Evolutionary conservation across 1,140 invertebrate species (phyloP).

Genomic region (Drosophila pachea): DNA sequence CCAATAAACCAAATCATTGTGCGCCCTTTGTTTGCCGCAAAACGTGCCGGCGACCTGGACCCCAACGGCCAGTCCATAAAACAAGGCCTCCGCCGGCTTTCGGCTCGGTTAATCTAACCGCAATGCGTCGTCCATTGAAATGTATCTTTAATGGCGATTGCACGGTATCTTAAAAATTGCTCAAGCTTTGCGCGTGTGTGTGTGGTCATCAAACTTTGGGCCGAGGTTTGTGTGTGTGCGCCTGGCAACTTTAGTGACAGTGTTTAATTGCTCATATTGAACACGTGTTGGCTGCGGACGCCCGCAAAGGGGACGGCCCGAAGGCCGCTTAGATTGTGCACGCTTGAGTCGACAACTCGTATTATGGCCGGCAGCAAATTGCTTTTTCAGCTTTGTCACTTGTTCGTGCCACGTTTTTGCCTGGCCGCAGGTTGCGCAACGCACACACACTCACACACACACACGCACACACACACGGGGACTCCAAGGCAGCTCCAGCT

Average conservation of each 20-base stretch:
- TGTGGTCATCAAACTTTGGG: slow-evolving; percentile 18
- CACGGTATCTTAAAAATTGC: slow-evolving; percentile 41
- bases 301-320: slow-evolving; percentile 3
- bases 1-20: slow-evolving; percentile 73
- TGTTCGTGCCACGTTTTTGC: slow-evolving; percentile 63
- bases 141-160: slow-evolving; percentile 73
- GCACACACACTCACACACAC: slow-evolving; percentile 16
- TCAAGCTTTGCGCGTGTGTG: background rate
- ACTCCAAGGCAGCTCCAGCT: slow-evolving; percentile 3
- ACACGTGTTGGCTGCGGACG: slow-evolving; percentile 68
- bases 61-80: slow-evolving; percentile 47
- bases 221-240: slow-evolving; percentile 52
- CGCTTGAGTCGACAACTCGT: slow-evolving; percentile 45
- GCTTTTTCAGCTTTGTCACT: slow-evolving; percentile 77
- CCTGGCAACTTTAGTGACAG: slow-evolving; percentile 66
- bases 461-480: background rate
- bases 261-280: slow-evolving; percentile 77
- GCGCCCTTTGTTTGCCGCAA: slow-evolving; percentile 45
- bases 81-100: slow-evolving; percentile 24
- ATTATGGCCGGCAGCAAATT: slow-evolving; percentile 70
- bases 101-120: slow-evolving; percentile 49
- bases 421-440: slow-evolving; percentile 41
- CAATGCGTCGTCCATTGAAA: slow-evolving; percentile 55
- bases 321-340: slow-evolving; percentile 42
- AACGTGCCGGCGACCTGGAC: slow-evolving; percentile 51